Conservation (phyloP, 2,888 invertebrate species). For the Operophtera brumata region DNA sequence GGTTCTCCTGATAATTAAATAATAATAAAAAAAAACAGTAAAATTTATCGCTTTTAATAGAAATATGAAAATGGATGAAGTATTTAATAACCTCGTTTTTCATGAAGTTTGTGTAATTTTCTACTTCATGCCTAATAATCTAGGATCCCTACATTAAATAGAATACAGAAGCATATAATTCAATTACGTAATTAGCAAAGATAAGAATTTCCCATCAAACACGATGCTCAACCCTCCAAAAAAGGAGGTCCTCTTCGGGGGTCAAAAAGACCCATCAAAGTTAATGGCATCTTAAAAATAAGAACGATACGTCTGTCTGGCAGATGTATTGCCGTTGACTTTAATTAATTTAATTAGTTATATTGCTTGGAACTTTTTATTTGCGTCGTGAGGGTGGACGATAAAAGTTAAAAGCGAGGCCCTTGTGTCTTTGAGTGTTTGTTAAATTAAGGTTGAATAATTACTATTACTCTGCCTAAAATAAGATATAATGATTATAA, state of each 20-base stretch:
- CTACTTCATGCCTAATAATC: too few species aligned
- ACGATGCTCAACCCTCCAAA: conserved; percentile 26
- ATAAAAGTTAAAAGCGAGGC: conserved; percentile 12
- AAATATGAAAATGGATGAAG: too few species aligned
- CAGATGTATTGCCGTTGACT: conserved; percentile 41
- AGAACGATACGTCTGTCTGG: conserved; percentile 44
- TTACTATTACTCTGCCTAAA: neutral
- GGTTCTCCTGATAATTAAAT: too few species aligned
- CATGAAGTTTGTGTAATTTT: neutral
- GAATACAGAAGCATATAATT: conserved; percentile 1
- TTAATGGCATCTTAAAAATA: conserved; percentile 49
- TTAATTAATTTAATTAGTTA: conserved; percentile 60
- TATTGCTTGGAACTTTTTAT: conserved; percentile 24
- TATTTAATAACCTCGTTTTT: too few species aligned
- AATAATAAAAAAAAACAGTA: too few species aligned
- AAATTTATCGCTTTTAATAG: too few species aligned
- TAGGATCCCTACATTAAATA: neutral
- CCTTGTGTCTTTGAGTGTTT: conserved; percentile 3
- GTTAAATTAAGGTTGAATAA: conserved; percentile 15
- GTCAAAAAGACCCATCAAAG: conserved; percentile 43
- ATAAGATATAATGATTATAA: neutral
- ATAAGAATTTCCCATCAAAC: conserved; percentile 31
- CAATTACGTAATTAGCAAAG: conserved; percentile 36
- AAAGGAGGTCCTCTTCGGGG: conserved; percentile 31
- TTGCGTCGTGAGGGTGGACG: conserved; percentile 25